Evolutionary conservation across 2,888 invertebrate species (phyloP).

Genomic region (Meloe dianella): DNA sequence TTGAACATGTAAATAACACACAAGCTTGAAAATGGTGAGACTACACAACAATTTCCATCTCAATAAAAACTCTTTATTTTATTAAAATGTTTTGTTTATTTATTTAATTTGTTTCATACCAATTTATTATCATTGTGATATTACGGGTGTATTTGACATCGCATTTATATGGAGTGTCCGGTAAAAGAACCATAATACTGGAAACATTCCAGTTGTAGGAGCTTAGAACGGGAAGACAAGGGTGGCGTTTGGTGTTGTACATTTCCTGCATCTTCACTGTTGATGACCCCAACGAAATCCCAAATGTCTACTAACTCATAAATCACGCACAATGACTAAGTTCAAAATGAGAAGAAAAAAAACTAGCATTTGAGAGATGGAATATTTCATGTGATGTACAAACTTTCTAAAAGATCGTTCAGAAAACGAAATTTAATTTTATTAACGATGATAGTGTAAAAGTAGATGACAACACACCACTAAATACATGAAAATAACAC

Average conservation of each 20-base stretch:
- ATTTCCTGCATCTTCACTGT: constrained; percentile 23
- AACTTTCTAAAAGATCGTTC: too few relatives aligned
- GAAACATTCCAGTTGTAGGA: not conserved
- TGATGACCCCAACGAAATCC: constrained; percentile 34
- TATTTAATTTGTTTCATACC: not conserved
- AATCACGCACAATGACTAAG: constrained; percentile 26
- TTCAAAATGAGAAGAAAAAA: constrained; percentile 20
- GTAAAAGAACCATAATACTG: constrained; percentile 22
- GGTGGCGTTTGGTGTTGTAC: not conserved
- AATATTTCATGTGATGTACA: not conserved
- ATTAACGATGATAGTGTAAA: not conserved
- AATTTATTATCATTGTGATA: constrained; percentile 23
- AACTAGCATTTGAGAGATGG: constrained; percentile 14
- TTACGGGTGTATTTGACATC: constrained; percentile 25
- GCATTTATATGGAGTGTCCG: constrained; percentile 27
- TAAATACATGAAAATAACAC: too few relatives aligned
- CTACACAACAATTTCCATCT: not conserved
- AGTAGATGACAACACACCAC: too few relatives aligned
- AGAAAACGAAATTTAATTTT: too few relatives aligned
- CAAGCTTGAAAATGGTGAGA: not conserved
- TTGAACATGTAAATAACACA: not conserved
- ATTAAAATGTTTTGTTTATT: not conserved
- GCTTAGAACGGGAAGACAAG: not conserved
- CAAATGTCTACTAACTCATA: constrained; percentile 35
- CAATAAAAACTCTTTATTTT: not conserved